A percentile compares a stretch with the other conserved stretches of the same genome.
phyloP scores from a whole-genome alignment of 2,113 vertebrate genomes.

The Oryzias javanicus region DNA sequence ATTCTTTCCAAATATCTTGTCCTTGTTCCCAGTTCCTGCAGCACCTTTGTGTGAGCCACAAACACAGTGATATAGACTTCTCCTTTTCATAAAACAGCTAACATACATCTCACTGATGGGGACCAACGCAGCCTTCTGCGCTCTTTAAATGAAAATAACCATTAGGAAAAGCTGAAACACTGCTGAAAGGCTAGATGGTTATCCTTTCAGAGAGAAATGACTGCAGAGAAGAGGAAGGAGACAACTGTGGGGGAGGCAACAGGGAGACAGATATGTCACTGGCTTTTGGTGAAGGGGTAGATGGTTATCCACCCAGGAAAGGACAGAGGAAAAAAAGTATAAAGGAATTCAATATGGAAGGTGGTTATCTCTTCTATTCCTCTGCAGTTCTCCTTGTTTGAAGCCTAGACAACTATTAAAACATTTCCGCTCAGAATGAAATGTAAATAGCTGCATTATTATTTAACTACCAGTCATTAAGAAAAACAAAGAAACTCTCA shows the following conservation, averaged over 20 bases:
- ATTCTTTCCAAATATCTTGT: no score
- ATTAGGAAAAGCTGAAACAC: constrained; percentile 58
- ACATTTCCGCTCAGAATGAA: not conserved
- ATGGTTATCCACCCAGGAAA: constrained; percentile 45
- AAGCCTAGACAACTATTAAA: constrained; percentile 10
- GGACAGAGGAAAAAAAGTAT: constrained; percentile 15
- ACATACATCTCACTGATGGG: constrained; percentile 16
- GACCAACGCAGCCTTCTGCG: constrained; percentile 61
- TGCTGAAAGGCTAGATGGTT: constrained; percentile 69
- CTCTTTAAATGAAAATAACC: constrained; percentile 52
- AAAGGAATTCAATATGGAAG: constrained; percentile 20
- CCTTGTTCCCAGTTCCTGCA: no score
- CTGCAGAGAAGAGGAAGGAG: constrained; percentile 38
- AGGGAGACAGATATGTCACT: constrained; percentile 43
- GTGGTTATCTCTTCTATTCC: constrained; percentile 23
- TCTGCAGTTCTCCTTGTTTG: constrained; percentile 3
- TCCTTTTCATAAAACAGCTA: constrained; percentile 10
- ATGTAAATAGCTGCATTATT: not conserved
- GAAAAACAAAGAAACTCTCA: no score
- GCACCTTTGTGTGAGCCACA: no score
- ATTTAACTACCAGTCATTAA: no score
- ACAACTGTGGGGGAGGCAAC: constrained; percentile 29
- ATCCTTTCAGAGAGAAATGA: constrained; percentile 49
- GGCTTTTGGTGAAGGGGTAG: constrained; percentile 55
- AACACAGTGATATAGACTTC: constrained; percentile 6